Evolutionary conservation across 1,140 invertebrate species (phyloP), one percentile per base, ranked within the genome.

Genomic region (Anagrus nilaparvatae): DNA sequence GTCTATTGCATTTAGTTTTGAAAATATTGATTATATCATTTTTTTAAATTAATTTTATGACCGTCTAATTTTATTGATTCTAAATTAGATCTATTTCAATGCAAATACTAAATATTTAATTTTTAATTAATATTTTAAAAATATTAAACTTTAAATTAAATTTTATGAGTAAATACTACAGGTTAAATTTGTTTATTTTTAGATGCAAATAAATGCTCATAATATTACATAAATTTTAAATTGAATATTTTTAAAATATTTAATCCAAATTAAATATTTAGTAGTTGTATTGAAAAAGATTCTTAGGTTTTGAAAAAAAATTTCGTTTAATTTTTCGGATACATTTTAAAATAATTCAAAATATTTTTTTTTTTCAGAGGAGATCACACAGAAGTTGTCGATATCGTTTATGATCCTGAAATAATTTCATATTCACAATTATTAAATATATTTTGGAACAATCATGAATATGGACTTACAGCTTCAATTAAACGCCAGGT

Each of bases 361-460:
- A 34, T 41, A 46, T 32, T 53, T 32, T 60, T 39, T 48, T 54
- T 52, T 71, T 71, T 42, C 63, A 94, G 89, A 47, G 87, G 86
- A 24, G 87, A 95, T 64, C 90, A 96, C 56, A 93, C 88, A 20
- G 93, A 97, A 71, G 84, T 91, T 5, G 81, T 94, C 33, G 82
- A 94, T 59, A 74, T 97, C 34, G 86, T 94, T 57, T 97, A 78
- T 59, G 85, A 97, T 63, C 86, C 88, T 9, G 75, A 77, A 33
- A 54, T 75, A 5, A 77, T 87, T 5, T 74, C 73, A 3, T 97
- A 83, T 56, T 67, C 76, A 38, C 70, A 88, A 17, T 64, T 97
- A 9, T 65, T 97, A 16, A 65, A 82, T 20, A 65, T 90, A 43
- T 97, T 97, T 69, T 97, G 92, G 90, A 78, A 81, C 39, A 86